Evolutionary conservation across 2,113 vertebrate genomes (phyloP).

Genomic region (Silurus meridionalis): DNA sequence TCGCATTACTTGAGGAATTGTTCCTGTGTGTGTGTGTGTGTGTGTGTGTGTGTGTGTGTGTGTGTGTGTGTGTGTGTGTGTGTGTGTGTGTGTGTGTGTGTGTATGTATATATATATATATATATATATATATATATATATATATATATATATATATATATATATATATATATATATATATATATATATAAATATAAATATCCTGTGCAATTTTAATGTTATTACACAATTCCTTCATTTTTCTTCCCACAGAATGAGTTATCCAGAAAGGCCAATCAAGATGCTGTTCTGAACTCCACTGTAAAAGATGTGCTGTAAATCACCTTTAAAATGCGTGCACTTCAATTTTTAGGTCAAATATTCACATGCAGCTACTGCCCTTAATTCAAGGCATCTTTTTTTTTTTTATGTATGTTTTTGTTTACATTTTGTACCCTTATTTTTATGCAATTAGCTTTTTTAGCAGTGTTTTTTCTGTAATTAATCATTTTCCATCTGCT

Average conservation of each 20-base stretch:
- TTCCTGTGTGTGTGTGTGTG: no score
- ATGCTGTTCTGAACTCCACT: slow-evolving; percentile 60
- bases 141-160: no score
- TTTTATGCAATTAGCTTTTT: background rate
- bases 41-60: no score
- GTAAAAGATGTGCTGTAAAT: slow-evolving; percentile 54
- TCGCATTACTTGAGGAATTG: no score
- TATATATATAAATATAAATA: no score
- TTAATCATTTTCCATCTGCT: background rate
- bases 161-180: no score
- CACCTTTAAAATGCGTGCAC: background rate
- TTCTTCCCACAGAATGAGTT: slow-evolving; percentile 53
- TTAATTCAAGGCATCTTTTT: background rate
- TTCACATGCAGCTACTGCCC: background rate
- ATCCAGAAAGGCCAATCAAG: slow-evolving; percentile 51
- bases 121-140: no score
- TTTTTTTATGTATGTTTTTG: background rate
- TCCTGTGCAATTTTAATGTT: background rate
- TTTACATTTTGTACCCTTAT: background rate
- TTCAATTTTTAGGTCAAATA: slow-evolving; percentile 31
- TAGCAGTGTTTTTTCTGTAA: background rate
- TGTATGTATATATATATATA: no score
- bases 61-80: no score
- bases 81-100: no score
- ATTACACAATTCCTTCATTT: background rate